Base-by-base conservation (phyloP, 2,797 vertebrate species). In the Tragelaphus oryx region DNA sequence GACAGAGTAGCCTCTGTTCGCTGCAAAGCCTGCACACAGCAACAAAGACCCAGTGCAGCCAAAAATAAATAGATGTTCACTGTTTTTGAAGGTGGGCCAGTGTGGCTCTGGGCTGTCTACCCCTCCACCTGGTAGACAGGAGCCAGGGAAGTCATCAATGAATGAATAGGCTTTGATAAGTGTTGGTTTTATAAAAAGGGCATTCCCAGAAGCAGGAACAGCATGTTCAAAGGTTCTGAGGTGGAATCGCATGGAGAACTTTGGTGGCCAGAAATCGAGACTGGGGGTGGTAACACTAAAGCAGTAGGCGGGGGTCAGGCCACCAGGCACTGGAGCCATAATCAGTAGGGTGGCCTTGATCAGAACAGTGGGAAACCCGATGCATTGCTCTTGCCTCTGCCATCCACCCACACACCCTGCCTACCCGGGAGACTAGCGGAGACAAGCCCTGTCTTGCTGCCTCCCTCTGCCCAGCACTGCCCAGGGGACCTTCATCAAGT, bases 381-480 rank as follows among this genome's bases (percentile, higher is more conserved):
- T 8, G 24, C 10, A 41, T 18, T 1, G 60, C 60, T 84, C 48
- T 59, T 82, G 62, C 14, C 37, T 75, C n/a, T 22, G 9, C 37
- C 13, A 26, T 11, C 44, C 4, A 2, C n/a, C 16, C 33, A 12
- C 16, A 37, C 20, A 22, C 28, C 6, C 24, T 6, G 4, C 18
- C 17, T 8, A 1, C 22, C 57, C 28, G 0, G 0, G 20, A 68
- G 33, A 22, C 33, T 37, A 68, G 18, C 2, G 1, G 41, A 26
- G 20, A 46, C 9, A 57, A 50, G 3, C 9, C 12, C 33, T 26
- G 17, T 44, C 71, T 62, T 65, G 1, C 79, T 62, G 41, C 30
- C 60, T 44, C 9, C 52, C 20, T 87, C 55, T 6, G 13, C 41
- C 48, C 17, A 28, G 59, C 46, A 12, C 71, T 57, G 37, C 11